Evolutionary conservation across 2,113 vertebrate genomes (phyloP).

Genomic region (Solenodon paradoxus): DNA sequence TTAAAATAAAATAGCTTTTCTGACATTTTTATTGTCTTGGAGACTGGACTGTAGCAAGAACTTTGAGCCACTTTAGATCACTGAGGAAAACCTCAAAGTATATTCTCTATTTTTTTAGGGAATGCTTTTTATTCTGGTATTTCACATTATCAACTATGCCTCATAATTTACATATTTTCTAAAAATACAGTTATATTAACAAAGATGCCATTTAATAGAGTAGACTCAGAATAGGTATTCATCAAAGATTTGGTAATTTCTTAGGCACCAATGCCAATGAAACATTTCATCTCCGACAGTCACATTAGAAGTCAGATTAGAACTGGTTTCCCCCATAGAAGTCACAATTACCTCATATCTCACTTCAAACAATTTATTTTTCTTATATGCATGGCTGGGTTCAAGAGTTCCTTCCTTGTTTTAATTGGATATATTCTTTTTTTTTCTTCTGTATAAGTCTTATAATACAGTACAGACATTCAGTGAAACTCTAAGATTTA

Average conservation of each 20-base stretch:
- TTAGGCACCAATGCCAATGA: not conserved
- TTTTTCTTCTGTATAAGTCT: conserved; percentile 20
- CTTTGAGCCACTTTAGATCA: not conserved
- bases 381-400: conserved; percentile 57
- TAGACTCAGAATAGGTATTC: not conserved
- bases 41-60: not conserved
- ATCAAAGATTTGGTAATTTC: not conserved
- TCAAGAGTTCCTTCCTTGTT: conserved; percentile 68
- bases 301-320: not conserved
- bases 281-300: conserved; percentile 21
- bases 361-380: conserved; percentile 71
- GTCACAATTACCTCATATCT: conserved; percentile 60
- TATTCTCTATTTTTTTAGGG: not conserved
- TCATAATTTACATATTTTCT: not conserved
- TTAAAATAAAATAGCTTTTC: not conserved
- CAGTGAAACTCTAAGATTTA: conserved; percentile 53
- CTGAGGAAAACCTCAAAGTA: not conserved
- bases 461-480: conserved; percentile 15
- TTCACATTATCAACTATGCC: not conserved
- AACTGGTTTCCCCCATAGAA: not conserved
- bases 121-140: not conserved
- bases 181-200: not conserved
- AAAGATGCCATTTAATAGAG: not conserved
- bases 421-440: conserved; percentile 62
- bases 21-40: not conserved